Conservation (phyloP, 2,113 vertebrate genomes). For the Podilymbus podiceps region DNA sequence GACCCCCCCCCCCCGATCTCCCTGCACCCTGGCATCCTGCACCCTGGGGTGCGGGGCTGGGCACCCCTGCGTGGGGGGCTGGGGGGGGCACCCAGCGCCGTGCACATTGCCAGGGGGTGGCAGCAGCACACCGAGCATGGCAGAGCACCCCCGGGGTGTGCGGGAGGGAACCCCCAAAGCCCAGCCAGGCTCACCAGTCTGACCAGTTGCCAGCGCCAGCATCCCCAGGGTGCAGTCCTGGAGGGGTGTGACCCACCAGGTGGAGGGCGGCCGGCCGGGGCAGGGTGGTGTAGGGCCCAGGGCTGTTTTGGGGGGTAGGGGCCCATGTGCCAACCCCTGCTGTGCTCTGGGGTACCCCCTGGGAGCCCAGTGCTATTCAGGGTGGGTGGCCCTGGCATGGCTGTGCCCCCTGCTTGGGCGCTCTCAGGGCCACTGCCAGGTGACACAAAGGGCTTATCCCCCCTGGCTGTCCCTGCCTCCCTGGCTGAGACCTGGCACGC, state of each 20-base stretch:
- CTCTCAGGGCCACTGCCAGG: neutral
- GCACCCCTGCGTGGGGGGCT: neutral
- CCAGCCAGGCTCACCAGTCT: neutral
- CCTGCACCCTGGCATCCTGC: neutral
- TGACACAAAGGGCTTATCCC: neutral
- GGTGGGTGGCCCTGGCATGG: neutral
- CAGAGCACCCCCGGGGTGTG: neutral
- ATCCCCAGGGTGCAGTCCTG: neutral
- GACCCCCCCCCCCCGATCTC: no score
- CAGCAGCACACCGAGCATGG: neutral
- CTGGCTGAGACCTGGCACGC: neutral
- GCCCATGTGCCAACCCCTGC: accelerated
- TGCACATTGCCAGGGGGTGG: neutral
- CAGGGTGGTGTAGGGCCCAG: neutral
- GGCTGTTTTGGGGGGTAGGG: accelerated
- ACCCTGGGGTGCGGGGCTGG: no score
- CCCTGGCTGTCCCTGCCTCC: neutral
- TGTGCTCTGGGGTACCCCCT: accelerated
- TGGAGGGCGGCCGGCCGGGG: accelerated
- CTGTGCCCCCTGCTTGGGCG: neutral
- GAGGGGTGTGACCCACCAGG: neutral
- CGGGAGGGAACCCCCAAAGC: no score
- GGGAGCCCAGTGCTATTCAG: neutral
- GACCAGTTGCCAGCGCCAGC: neutral
- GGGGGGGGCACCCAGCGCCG: neutral